These are phyloP conservation scores for Cydia splendana DNA, from an alignment of 1,140 invertebrate genomes.

Conservation along the genomic window DNA sequence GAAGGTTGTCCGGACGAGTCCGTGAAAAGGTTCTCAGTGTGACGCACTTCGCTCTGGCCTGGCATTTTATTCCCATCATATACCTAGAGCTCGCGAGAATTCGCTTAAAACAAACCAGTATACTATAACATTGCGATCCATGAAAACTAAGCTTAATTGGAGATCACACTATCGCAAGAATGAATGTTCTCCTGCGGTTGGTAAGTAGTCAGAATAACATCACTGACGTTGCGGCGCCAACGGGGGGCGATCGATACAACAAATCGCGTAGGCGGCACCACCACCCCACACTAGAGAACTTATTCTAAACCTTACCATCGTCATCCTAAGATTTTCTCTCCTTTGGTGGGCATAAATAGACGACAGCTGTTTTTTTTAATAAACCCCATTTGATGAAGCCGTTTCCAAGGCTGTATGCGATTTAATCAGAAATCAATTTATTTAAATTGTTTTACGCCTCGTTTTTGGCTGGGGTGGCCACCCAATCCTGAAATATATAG, in stretches of 20 bases:
- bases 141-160: background rate
- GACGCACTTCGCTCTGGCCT: constrained; percentile 54
- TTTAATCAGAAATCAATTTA: constrained; percentile 5
- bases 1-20: constrained; percentile 37
- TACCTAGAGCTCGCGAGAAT: background rate
- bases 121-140: background rate
- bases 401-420: constrained; percentile 1
- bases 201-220: constrained; percentile 7
- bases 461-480: background rate
- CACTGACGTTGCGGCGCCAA: constrained; percentile 64
- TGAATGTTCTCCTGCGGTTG: background rate
- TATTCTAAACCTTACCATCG: constrained; percentile 30
- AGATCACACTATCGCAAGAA: background rate
- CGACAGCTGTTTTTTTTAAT: constrained; percentile 13
- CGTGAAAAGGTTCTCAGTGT: constrained; percentile 49
- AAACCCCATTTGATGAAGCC: constrained; percentile 7
- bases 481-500: background rate
- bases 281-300: constrained; percentile 42
- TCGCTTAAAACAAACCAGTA: background rate
- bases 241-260: constrained; percentile 62
- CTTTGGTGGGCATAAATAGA: background rate
- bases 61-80: background rate
- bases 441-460: background rate
- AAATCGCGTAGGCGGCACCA: constrained; percentile 52
- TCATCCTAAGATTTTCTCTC: constrained; percentile 35